These are phyloP conservation scores for Hemicrepidius hirtus DNA, from an alignment of 2,888 invertebrate genomes.

Conservation along the genomic window DNA sequence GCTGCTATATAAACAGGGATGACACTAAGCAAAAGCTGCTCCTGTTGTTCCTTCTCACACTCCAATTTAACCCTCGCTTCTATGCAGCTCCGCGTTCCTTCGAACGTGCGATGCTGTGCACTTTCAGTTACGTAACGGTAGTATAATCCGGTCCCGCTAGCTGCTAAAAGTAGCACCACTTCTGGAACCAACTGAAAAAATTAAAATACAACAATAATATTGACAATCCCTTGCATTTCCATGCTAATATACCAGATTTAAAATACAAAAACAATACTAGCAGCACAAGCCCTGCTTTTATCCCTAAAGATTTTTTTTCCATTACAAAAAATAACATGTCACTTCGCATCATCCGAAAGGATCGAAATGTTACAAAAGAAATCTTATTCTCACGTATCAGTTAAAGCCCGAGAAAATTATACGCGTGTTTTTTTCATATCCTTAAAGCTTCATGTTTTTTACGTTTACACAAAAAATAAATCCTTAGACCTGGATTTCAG, in stretches of 20 bases:
- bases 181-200: constrained; percentile 84
- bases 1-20: constrained; percentile 97
- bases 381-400: background rate
- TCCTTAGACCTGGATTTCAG: background rate
- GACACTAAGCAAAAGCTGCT: constrained; percentile 91
- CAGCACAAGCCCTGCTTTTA: no score
- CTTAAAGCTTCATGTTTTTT: constrained; percentile 6
- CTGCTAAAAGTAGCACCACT: constrained; percentile 84
- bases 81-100: constrained; percentile 91
- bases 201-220: background rate
- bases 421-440: background rate
- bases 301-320: background rate
- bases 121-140: constrained; percentile 92
- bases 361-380: background rate
- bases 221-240: background rate
- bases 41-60: constrained; percentile 95
- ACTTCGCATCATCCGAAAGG: background rate
- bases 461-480: background rate
- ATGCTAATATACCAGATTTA: background rate
- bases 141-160: constrained; percentile 89
- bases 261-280: no score
- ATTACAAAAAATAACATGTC: background rate
- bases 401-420: background rate
- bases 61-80: constrained; percentile 94
- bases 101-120: constrained; percentile 91